Base-by-base conservation (phyloP, 2,888 invertebrate genomes). In the Cantharis nigra region DNA sequence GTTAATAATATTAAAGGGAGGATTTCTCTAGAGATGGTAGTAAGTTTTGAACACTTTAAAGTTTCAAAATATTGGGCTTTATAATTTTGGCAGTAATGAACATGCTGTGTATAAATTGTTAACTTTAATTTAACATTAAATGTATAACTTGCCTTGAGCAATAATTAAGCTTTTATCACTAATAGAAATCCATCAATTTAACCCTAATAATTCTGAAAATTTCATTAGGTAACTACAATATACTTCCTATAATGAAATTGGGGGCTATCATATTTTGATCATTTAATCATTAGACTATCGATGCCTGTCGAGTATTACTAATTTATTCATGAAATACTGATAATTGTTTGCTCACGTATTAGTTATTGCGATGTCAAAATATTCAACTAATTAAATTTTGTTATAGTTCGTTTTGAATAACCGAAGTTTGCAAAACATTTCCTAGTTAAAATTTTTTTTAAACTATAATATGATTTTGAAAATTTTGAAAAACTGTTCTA, bases 261-360 rank as follows among this genome's bases (percentile, higher is more conserved):
- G 65, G 64, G 65, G 65, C 65, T 67, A 67, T 67, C 65, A 67
- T 14, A 67, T 67, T 67, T 67, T 67, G 65, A 67, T 67, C 65
- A 18, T 16, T 67, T 67, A 67, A 67, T 26, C 26, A 26, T 67
- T 67, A 67, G 18, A 67, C 65, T 23, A 67, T 67, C 26, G 65
- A 26, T 16, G 65, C 65, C 20, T 67, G 65, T 67, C 65, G 14
- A 23, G 18, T 67, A n/a, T 49, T 49, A 49, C n/a, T 49, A 67
- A 67, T 67, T 67, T 67, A 67, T 67, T 67, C 65, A 67, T 67
- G 14, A 67, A 67, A 67, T 26, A 26, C 7, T 67, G 65, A 67
- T 67, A 67, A 67, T 67, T 67, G 23, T 67, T 67, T 49, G 49
- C 49, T 49, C 49, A n/a, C 49, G 49, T 49, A 49, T 49, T 49